Base-by-base conservation (phyloP, 35 echinoderm and acorn worm species). In the Patiria miniata region DNA sequence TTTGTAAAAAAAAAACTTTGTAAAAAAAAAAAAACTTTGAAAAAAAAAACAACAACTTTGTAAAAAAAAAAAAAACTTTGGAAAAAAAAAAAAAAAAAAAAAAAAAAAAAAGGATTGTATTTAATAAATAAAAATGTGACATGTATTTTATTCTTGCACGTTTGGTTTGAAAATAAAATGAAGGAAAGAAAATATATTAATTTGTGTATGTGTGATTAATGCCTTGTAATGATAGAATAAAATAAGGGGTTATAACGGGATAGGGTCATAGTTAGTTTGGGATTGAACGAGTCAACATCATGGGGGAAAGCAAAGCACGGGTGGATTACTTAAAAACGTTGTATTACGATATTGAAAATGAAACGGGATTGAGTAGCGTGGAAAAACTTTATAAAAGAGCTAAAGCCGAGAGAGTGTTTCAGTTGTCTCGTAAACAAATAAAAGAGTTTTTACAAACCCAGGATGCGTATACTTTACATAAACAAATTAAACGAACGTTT, bases 391-490 rank as follows among this genome's bases (percentile, higher is more conserved):
- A 87, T 57, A 60, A 40, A 14, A 47, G 8, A 22, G 85, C 30
- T 1, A 69, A 85, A 85, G 5, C 19, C 19, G 61, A 1, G 28
- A 23, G 61, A 59, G 23, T 38, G 2, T 37, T 1, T 22, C 1
- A 68, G 39, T 37, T 28, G 36, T 33, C 32, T 15, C 50, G 76
- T 22, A 47, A 87, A 87, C 23, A 73, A 87, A 50, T 15, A 16
- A 16, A 8, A 16, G 8, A 81, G 8, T 88, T 32, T 19, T 37
- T 88, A 34, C 53, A 7, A 39, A 21, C 33, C 17, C 87, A 83
- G 34, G 78, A 80, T 80, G 81, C 79, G 0, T 83, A 89, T 37
- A 89, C 79, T 37, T 19, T 52, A 8, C 87, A 89, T 61, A 68
- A 80, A 34, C 79, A 40, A 30, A 33, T 16, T 26, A 52, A 26